Percentiles rank a stretch among this genome's conserved stretches.
These are phyloP conservation scores for human DNA, from an alignment of 2,113 vertebrate genomes.

Conservation along the genomic window GRCh38 chrX:127445501-127446000, in stretches of 20 bases:
- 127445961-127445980: constrained; percentile 8
- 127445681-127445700: neutral
- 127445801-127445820: neutral
- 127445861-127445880: neutral
- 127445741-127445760: neutral
- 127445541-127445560: neutral
- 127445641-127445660: neutral
- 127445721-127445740: neutral
- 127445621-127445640: neutral
- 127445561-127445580: neutral
- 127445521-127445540: constrained; percentile 29
- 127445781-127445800: neutral
- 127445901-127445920: neutral
- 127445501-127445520: neutral
- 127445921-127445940: neutral
- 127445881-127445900: neutral
- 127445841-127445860: neutral
- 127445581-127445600: neutral
- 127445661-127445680: neutral
- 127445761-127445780: neutral
- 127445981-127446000: neutral
- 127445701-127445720: neutral
- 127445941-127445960: neutral
- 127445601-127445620: neutral
- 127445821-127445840: neutral